These are phyloP conservation scores for Labeo calbasu DNA, from an alignment of 2,797 vertebrate genomes.

Conservation along the genomic window DNA sequence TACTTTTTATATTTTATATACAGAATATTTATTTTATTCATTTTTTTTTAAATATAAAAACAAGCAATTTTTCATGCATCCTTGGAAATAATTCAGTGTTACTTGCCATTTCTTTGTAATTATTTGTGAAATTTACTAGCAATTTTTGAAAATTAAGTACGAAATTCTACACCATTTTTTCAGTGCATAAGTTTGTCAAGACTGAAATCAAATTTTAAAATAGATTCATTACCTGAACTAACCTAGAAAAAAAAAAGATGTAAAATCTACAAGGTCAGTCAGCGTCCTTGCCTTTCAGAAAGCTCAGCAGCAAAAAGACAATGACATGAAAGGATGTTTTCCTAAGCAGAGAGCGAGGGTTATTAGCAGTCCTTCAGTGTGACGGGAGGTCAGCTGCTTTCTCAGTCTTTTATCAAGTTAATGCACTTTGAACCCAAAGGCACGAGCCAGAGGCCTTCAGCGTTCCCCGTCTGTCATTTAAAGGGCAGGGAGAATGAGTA, in stretches of 20 bases:
- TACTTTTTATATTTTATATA: too few species aligned
- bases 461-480: constrained; percentile 67
- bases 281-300: constrained; percentile 1
- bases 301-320: not conserved
- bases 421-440: constrained; percentile 74
- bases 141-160: too few species aligned
- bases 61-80: too few species aligned
- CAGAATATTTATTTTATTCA: too few species aligned
- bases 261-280: constrained; percentile 1
- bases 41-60: too few species aligned
- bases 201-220: not conserved
- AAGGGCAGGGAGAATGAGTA: constrained; percentile 75
- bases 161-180: not conserved
- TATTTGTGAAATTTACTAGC: not conserved
- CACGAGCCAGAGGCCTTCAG: constrained; percentile 62
- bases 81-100: too few species aligned
- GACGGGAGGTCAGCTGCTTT: constrained; percentile 64
- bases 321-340: constrained; percentile 56
- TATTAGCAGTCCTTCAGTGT: constrained; percentile 62
- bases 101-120: not conserved
- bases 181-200: not conserved
- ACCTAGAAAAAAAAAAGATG: not conserved
- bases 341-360: constrained; percentile 44
- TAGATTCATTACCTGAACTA: not conserved
- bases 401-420: constrained; percentile 62